phyloP scores from a whole-genome alignment of 2,888 invertebrate genomes.

The Myathropa florea region DNA sequence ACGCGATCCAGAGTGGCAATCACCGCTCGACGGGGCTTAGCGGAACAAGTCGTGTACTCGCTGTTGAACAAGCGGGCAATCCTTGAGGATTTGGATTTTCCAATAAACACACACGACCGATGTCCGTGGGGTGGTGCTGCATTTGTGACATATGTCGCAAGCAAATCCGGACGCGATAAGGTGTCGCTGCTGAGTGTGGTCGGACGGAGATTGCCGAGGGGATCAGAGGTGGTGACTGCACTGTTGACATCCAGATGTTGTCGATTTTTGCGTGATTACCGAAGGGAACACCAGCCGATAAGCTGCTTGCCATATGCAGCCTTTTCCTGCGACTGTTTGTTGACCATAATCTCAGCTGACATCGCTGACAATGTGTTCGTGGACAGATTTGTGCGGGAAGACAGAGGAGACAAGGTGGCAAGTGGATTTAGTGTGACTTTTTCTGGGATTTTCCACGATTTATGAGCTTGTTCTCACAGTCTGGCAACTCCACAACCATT shows the following conservation, averaged over 20 bases:
- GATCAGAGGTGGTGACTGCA: slow-evolving; percentile 27
- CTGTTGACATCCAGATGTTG: slow-evolving; percentile 38
- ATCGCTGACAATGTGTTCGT: background rate
- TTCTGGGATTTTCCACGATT: background rate
- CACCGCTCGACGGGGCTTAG: slow-evolving; percentile 62
- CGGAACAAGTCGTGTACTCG: background rate
- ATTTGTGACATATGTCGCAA: slow-evolving; percentile 63
- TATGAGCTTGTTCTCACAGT: background rate
- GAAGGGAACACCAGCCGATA: background rate
- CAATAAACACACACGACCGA: background rate
- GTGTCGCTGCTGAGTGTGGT: background rate
- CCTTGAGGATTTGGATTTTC: slow-evolving; percentile 55
- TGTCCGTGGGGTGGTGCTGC: background rate
- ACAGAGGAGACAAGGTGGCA: too few relatives aligned
- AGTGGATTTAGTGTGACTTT: background rate
- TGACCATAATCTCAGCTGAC: background rate
- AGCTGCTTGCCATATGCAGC: background rate
- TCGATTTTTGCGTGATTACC: background rate
- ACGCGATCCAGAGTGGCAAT: slow-evolving; percentile 62
- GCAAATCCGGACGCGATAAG: background rate
- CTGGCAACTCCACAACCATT: too few relatives aligned
- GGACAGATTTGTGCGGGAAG: background rate
- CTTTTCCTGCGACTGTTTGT: background rate
- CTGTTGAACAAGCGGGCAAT: background rate
- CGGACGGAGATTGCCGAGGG: background rate